A percentile compares a stretch with the other conserved stretches of the same genome.
Evolutionary conservation across 2,797 vertebrate species (phyloP).

Genomic region (Hozukius guyotensis): DNA sequence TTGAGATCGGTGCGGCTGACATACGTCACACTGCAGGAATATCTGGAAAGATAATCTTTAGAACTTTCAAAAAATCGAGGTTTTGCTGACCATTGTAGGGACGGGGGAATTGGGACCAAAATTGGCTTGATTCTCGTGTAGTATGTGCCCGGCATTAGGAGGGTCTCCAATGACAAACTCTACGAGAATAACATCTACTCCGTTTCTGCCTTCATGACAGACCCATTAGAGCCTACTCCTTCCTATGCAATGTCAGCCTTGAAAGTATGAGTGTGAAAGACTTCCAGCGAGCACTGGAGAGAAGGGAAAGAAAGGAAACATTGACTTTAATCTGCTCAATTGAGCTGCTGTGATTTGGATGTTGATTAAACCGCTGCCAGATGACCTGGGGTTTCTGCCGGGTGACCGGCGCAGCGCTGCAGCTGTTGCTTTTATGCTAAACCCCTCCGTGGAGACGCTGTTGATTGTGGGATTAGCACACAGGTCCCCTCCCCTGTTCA

Average conservation of each 20-base stretch:
- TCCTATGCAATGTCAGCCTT: slow-evolving; percentile 29
- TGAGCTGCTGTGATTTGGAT: slow-evolving; percentile 84
- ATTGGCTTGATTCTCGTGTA: too few species aligned
- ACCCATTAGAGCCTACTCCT: slow-evolving; percentile 18
- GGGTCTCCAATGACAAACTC: slow-evolving; percentile 46
- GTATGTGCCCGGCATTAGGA: background rate
- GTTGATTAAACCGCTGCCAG: slow-evolving; percentile 85
- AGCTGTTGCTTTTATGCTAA: slow-evolving; percentile 82
- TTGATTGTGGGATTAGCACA: slow-evolving; percentile 71
- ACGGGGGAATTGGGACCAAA: too few species aligned
- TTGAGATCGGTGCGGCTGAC: too few species aligned
- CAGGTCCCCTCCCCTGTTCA: slow-evolving; percentile 64
- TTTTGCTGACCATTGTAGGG: too few species aligned
- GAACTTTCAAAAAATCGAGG: too few species aligned
- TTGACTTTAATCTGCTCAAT: slow-evolving; percentile 81
- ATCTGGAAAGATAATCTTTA: too few species aligned
- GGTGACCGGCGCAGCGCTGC: slow-evolving; percentile 72
- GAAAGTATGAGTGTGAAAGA: slow-evolving; percentile 11
- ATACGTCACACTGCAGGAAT: too few species aligned
- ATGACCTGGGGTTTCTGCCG: slow-evolving; percentile 73
- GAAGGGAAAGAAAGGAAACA: slow-evolving; percentile 37
- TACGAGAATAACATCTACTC: slow-evolving; percentile 32
- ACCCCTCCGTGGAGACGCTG: slow-evolving; percentile 62
- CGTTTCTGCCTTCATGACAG: slow-evolving; percentile 34
- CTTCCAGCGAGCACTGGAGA: background rate